A percentile compares a stretch with the other conserved stretches of the same genome.
Conservation (phyloP, 1,140 invertebrate species). For the Gerris buenoi region DNA sequence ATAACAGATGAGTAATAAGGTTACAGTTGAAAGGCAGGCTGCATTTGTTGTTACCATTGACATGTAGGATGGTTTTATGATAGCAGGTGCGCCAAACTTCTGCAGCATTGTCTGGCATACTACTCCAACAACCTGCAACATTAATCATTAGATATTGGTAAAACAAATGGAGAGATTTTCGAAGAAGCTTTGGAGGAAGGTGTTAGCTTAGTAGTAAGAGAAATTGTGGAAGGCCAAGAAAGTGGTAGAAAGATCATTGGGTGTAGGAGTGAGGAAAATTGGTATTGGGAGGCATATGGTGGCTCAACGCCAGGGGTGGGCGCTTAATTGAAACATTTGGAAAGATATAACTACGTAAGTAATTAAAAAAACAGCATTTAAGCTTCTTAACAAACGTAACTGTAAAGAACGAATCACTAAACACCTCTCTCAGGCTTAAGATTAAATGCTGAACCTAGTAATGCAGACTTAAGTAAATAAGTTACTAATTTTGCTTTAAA, state of each 20-base stretch:
- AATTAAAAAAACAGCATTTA: no score
- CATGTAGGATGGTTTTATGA: slow-evolving; percentile 53
- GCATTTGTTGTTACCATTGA: slow-evolving; percentile 58
- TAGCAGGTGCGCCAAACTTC: slow-evolving; percentile 52
- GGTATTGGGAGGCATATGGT: no score
- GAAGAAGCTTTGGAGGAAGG: background rate
- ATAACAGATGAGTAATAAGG: slow-evolving; percentile 53
- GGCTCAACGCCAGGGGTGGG: no score
- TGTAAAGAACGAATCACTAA: no score
- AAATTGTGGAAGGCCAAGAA: background rate
- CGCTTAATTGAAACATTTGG: no score
- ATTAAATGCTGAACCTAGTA: no score
- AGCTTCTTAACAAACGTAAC: no score
- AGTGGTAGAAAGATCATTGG: background rate
- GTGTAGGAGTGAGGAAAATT: no score
- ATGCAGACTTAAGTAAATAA: no score
- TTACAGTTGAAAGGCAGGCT: slow-evolving; percentile 54
- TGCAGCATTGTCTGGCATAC: slow-evolving; percentile 59
- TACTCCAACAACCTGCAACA: slow-evolving; percentile 46
- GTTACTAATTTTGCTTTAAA: no score
- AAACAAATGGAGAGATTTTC: background rate
- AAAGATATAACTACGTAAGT: no score
- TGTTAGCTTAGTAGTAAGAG: background rate
- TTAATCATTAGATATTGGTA: background rate
- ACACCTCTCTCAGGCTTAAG: no score